A percentile compares a stretch with the other conserved stretches of the same genome.
These are phyloP conservation scores for Sebastolobus altivelis DNA, from an alignment of 2,797 vertebrate species.

Conservation along the genomic window DNA sequence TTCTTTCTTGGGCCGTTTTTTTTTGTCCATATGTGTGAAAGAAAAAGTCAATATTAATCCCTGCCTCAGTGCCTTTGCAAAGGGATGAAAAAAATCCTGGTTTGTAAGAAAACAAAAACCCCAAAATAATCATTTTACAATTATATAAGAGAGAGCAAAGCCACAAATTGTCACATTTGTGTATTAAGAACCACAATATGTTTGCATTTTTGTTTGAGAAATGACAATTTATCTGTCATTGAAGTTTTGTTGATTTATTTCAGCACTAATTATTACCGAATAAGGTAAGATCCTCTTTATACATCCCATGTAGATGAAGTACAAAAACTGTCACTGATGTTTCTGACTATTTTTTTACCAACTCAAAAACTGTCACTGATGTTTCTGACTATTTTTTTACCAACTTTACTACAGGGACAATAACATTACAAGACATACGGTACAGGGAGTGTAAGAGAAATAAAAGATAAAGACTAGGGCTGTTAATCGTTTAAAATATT, in stretches of 20 bases:
- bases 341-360: neutral
- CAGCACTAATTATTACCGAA: neutral
- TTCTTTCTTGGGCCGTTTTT: conserved; percentile 19
- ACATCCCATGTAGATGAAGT: neutral
- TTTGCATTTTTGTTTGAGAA: neutral
- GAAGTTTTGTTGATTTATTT: neutral
- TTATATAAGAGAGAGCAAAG: neutral
- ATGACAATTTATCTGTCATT: neutral
- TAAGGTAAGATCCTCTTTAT: neutral
- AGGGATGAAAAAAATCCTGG: neutral
- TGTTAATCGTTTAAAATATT: too few species aligned
- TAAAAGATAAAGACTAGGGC: too few species aligned
- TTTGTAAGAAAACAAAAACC: neutral
- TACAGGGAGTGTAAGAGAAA: neutral
- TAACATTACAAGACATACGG: neutral
- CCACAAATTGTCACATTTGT: neutral
- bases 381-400: neutral
- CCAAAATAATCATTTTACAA: neutral
- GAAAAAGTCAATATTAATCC: neutral
- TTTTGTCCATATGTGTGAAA: neutral
- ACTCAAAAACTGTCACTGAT: neutral
- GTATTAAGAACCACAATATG: neutral
- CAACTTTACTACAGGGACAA: neutral
- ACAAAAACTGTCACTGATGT: neutral
- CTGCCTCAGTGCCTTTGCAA: neutral